Evolutionary conservation across 2,888 invertebrate species (phyloP), one percentile per base, ranked within the genome.

Genomic region (Nomada lathburiana): DNA sequence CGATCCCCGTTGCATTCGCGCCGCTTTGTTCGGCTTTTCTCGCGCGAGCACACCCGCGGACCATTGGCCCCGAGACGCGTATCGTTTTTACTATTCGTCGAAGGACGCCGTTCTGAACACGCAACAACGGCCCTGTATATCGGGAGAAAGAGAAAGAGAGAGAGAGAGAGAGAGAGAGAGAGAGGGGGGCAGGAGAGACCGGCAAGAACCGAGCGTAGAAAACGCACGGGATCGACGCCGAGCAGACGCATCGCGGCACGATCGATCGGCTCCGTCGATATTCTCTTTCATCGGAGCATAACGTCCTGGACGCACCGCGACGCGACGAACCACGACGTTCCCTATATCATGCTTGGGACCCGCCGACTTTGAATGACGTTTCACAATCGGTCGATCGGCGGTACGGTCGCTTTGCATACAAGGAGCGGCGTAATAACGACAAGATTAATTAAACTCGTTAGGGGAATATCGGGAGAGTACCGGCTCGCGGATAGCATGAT

Each of bases 341-440:
- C 2, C 42, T 20, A 67, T 42, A 68, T 11, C 57, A 20, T 62
- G 42, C 53, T 23, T 52, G 65, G 20, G 53, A n/a, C 55, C 65
- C 68, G 65, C 67, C 82, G 80, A 78, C 86, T 80, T 77, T 82
- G 84, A 75, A 64, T 74, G 84, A 86, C 86, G 80, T 82, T 42
- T 62, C 20, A 16, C 80, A 63, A 82, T 86, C 86, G 75, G 67
- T 47, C 53, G 80, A 72, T 75, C 75, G 71, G 60, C 18, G 26
- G 60, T n/a, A 13, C 52, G 69, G 42, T 59, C 59, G 47, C 50
- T 82, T 81, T 72, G 82, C 82, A 81, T 76, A 81, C 75, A 70
- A 60, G 71, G 47, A 67, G 63, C 71, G 71, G 55, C 76, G 81
- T 72, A 76, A 82, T 80, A 75, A 71, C 70, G 81, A 74, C 62